Conservation (phyloP, 2,888 invertebrate species). For the Drosophila formosana region DNA sequence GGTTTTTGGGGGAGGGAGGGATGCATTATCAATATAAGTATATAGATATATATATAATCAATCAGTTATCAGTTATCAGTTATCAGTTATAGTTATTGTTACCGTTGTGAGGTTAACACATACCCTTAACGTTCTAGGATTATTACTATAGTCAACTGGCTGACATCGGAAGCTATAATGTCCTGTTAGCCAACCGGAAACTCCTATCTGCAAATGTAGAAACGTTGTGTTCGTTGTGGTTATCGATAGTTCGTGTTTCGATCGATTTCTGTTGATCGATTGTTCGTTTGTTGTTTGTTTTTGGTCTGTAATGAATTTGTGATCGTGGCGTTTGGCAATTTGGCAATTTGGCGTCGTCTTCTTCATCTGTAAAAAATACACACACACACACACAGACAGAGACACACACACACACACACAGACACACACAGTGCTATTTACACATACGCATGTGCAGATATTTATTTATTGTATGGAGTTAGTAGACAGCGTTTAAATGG, state of each 20-base stretch:
- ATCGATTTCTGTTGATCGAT: constrained; percentile 1
- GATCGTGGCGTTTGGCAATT: constrained; percentile 1
- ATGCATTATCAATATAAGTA: not conserved
- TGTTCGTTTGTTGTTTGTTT: not conserved
- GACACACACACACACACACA: constrained; percentile 10
- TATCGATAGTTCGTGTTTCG: constrained; percentile 19
- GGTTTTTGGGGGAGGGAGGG: not conserved
- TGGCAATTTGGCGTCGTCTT: constrained; percentile 9
- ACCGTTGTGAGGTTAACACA: constrained; percentile 81
- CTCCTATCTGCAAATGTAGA: constrained; percentile 90
- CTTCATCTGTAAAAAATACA: constrained; percentile 40
- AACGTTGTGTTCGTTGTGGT: constrained; percentile 30
- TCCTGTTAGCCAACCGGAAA: constrained; percentile 97
- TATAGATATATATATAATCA: not conserved
- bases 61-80: not conserved
- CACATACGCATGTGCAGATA: constrained; percentile 46
- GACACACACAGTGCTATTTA: constrained; percentile 49
- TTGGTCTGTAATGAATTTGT: constrained; percentile 12
- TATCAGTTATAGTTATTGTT: constrained; percentile 9
- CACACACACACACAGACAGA: constrained; percentile 10
- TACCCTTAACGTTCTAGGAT: constrained; percentile 96
- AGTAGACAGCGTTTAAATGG: constrained; percentile 68
- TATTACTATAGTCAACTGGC: constrained; percentile 97
- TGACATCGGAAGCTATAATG: constrained; percentile 98
- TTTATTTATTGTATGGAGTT: constrained; percentile 41